Conservation (phyloP, 92 coral and sea anemone genomes). For the Porites evermanni region DNA sequence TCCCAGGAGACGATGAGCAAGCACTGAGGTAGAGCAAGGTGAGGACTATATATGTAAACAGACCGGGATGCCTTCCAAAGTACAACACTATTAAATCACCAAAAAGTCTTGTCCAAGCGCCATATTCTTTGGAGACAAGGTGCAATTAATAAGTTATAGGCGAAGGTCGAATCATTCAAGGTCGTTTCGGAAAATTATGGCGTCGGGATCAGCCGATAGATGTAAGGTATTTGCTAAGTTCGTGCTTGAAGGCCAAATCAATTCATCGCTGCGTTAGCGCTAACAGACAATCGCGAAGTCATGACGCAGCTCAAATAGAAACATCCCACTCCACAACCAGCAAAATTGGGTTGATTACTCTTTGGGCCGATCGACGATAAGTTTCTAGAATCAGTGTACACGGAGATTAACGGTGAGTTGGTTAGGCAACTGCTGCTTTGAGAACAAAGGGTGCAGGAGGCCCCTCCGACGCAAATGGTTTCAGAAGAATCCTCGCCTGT, state of each 20-base stretch:
- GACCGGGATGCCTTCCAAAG: too few relatives aligned
- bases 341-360: constrained; percentile 41
- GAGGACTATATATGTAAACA: too few relatives aligned
- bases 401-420: constrained; percentile 34
- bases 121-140: too few relatives aligned
- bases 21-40: too few relatives aligned
- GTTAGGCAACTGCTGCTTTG: constrained; percentile 58
- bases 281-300: constrained; percentile 9
- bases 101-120: too few relatives aligned
- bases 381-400: not conserved
- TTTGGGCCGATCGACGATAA: constrained; percentile 58
- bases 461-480: constrained; percentile 35
- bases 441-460: constrained; percentile 61
- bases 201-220: constrained; percentile 13
- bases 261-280: not conserved
- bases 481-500: too few relatives aligned
- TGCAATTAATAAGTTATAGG: not conserved
- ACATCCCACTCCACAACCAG: constrained; percentile 48
- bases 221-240: not conserved
- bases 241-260: not conserved
- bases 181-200: constrained; percentile 3
- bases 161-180: constrained; percentile 26
- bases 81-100: too few relatives aligned
- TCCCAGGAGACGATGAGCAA: too few relatives aligned
- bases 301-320: constrained; percentile 49